Conservation (phyloP, 2,797 vertebrate species). For the Spondyliosoma cantharus region DNA sequence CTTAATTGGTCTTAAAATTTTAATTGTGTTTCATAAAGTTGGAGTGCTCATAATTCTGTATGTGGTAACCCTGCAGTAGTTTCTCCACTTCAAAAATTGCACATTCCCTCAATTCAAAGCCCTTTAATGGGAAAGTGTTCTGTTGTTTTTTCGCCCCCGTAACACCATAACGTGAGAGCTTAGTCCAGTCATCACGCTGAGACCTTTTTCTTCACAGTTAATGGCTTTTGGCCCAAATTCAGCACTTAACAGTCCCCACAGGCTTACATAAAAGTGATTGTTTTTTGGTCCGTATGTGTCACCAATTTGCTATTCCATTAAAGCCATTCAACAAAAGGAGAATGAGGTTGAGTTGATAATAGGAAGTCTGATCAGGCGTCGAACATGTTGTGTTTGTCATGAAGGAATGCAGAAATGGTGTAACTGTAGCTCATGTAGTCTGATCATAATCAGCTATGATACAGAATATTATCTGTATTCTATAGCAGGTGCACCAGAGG, state of each 20-base stretch:
- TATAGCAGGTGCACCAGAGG: neutral
- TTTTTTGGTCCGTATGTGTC: neutral
- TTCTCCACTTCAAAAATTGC: neutral
- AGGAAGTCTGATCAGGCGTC: neutral
- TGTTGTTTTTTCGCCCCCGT: neutral
- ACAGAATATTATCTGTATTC: neutral
- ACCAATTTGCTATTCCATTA: neutral
- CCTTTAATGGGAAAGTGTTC: neutral
- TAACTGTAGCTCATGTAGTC: neutral
- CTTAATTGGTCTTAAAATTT: neutral
- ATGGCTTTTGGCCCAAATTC: constrained; percentile 18
- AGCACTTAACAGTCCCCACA: constrained; percentile 19
- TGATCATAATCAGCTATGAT: neutral
- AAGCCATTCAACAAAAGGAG: constrained; percentile 2
- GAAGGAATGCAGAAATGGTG: neutral
- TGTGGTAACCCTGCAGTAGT: neutral
- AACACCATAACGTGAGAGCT: constrained; percentile 9
- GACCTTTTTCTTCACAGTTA: constrained; percentile 23
- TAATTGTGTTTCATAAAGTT: neutral
- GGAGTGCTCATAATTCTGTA: too few species aligned
- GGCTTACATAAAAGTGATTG: neutral
- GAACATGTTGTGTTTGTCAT: neutral
- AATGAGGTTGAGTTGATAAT: neutral
- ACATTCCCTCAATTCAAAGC: neutral
- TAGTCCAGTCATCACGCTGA: constrained; percentile 20